Conservation (phyloP, 2,113 vertebrate species). For the Xyrauchen texanus region DNA sequence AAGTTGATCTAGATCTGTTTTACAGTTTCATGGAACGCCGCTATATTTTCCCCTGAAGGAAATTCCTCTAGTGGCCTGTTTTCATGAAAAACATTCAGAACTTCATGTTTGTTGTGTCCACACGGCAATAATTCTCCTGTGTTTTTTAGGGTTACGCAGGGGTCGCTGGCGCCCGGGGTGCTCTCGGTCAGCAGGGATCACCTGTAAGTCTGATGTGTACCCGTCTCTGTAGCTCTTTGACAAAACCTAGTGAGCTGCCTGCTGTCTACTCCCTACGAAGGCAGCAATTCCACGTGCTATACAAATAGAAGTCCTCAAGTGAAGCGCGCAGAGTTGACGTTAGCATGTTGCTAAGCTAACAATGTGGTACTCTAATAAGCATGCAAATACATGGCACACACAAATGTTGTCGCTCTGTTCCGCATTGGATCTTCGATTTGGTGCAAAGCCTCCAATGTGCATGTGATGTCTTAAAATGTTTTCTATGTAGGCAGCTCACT, state of each 20-base stretch:
- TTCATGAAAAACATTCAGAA: no score
- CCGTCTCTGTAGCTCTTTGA: no score
- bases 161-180: conserved; percentile 81
- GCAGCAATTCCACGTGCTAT: no score
- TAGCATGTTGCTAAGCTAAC: no score
- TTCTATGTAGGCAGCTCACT: neutral
- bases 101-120: neutral
- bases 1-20: neutral
- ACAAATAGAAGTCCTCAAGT: no score
- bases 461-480: neutral
- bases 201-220: conserved; percentile 79
- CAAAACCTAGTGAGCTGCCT: neutral
- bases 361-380: no score
- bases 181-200: conserved; percentile 86
- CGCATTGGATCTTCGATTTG: neutral
- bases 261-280: neutral
- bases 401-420: neutral
- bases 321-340: no score
- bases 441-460: neutral
- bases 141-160: conserved; percentile 85
- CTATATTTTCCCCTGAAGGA: neutral
- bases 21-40: neutral
- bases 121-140: conserved; percentile 34
- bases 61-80: neutral
- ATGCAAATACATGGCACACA: no score